Conservation (phyloP, 2,113 vertebrate species). For the Mormyrus iriodes region DNA sequence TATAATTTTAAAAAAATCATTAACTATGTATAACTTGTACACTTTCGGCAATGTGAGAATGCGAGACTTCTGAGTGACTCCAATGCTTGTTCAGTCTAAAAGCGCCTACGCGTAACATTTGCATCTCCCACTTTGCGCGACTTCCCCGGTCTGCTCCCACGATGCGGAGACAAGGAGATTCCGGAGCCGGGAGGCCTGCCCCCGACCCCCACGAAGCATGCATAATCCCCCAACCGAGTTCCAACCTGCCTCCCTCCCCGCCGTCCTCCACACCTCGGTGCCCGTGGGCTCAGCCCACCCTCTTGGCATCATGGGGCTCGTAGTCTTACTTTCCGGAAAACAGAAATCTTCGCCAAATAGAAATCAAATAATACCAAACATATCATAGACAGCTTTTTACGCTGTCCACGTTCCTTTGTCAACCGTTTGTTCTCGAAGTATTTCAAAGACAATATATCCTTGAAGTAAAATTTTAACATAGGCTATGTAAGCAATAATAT, state of each 20-base stretch:
- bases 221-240: conserved; percentile 37
- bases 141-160: conserved; percentile 39
- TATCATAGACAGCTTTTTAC: not conserved
- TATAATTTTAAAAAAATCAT: too few species aligned
- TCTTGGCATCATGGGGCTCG: conserved; percentile 50
- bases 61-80: not conserved
- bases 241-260: conserved; percentile 48
- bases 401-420: not conserved
- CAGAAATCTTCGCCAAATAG: not conserved
- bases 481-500: not conserved
- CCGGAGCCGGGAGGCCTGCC: conserved; percentile 41
- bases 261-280: conserved; percentile 42
- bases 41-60: not conserved
- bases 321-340: conserved; percentile 27
- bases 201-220: conserved; percentile 39
- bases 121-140: conserved; percentile 23
- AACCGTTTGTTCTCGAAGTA: not conserved
- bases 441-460: not conserved
- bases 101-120: not conserved
- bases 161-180: conserved; percentile 44
- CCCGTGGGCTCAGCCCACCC: conserved; percentile 9
- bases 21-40: not conserved
- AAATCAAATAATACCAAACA: not conserved
- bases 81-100: not conserved
- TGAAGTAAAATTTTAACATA: not conserved